Evolutionary conservation across 2,888 invertebrate species (phyloP), one percentile per base, ranked within the genome.

Genomic region (Phengaris alcon): DNA sequence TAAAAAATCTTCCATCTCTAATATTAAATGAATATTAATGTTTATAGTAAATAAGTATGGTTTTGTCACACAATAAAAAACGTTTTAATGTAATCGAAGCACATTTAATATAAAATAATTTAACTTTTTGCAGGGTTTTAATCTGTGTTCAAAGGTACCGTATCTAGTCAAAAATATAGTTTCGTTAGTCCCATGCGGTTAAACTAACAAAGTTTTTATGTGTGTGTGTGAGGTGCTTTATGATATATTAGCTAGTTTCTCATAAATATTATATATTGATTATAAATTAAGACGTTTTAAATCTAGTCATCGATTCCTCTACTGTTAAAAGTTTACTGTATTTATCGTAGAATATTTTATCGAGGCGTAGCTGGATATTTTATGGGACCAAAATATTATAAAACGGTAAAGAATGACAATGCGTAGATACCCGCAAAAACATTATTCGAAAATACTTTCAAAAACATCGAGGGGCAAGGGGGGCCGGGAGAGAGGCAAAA

Each of bases 311-410:
- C 76, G 79, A 81, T 80, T 82, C 81, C 84, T 82, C 79, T 82
- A 83, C 79, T 82, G 79, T 82, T 84, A 83, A 79, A 82, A 78
- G 80, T 72, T 80, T 80, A 80, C 82, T 76, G 80, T 79, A 82
- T 79, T 80, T 81, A 78, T 78, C 75, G 76, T 78, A 79, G 76
- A 81, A 48, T 81, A 78, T 79, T 80, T 77, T 80, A 81, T 84
- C 81, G 83, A 90, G 92, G 92, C 92, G 91, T 93, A 90, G 89
- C 91, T 91, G 85, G 87, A 86, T 84, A 82, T 82, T 79, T 82
- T 82, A 84, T 87, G 91, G 92, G 92, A 91, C 92, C 91, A 91
- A 92, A 87, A 77, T 76, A 76, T 77, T 77, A 76, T 83, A 82
- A 54, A 76, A 83, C 81, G 83, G 82, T 86, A 83, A 83, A 54